Evolutionary conservation across 1,140 invertebrate genomes (phyloP).

Genomic region (Bombus waltoni): DNA sequence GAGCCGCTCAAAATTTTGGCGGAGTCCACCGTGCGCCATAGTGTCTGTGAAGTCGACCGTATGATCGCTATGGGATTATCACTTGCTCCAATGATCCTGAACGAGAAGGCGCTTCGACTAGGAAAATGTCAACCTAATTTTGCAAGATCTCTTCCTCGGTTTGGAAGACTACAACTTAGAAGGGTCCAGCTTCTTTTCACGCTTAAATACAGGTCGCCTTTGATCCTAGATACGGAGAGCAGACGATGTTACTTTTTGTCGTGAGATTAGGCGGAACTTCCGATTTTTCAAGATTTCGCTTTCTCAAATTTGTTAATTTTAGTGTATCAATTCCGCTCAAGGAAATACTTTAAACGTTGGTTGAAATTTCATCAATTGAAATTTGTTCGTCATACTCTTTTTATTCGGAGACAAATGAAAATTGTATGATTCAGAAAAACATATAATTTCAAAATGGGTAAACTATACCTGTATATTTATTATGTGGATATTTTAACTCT

Average conservation of each 20-base stretch:
- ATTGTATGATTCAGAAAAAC: too few relatives aligned
- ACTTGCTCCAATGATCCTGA: slow-evolving; percentile 57
- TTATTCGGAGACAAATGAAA: too few relatives aligned
- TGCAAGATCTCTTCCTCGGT: slow-evolving; percentile 52
- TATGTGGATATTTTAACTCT: too few relatives aligned
- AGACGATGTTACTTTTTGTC: not conserved
- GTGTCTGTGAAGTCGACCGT: slow-evolving; percentile 66
- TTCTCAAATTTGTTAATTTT: too few relatives aligned
- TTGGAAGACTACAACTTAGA: slow-evolving; percentile 14
- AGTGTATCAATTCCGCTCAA: too few relatives aligned
- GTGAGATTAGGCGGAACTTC: not conserved
- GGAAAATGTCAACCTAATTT: slow-evolving; percentile 75
- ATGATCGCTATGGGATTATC: slow-evolving; percentile 72
- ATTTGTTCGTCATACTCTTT: too few relatives aligned
- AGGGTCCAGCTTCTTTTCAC: slow-evolving; percentile 19
- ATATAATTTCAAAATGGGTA: too few relatives aligned
- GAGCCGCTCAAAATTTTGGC: slow-evolving; percentile 28
- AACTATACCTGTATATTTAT: too few relatives aligned
- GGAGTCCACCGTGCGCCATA: slow-evolving; percentile 37
- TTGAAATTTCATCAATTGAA: too few relatives aligned
- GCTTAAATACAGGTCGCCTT: not conserved
- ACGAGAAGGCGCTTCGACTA: slow-evolving; percentile 63
- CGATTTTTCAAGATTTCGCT: not conserved
- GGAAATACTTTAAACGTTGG: too few relatives aligned
- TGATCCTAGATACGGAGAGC: not conserved